These are phyloP conservation scores for Phenganax subtilis DNA, from an alignment of 92 coral and sea anemone species.

Conservation along the genomic window DNA sequence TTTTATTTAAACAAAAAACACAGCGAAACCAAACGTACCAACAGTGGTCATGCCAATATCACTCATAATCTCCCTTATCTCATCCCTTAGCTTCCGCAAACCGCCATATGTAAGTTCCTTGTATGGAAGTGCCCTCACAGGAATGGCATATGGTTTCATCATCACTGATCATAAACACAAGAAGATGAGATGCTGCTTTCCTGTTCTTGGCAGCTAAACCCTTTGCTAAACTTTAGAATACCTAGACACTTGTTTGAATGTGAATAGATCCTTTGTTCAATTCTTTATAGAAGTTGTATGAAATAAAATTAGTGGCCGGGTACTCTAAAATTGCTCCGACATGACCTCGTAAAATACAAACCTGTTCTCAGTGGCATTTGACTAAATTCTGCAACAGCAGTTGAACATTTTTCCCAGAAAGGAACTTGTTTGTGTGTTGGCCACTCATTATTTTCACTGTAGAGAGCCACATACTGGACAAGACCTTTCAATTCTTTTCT, in stretches of 20 bases:
- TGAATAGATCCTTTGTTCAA: no score
- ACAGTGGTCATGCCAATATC: constrained; percentile 49
- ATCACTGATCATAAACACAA: constrained; percentile 62
- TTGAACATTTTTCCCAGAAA: constrained; percentile 43
- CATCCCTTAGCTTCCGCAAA: constrained; percentile 45
- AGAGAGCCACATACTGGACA: constrained; percentile 42
- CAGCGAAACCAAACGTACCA: constrained; percentile 19
- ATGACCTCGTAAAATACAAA: not conserved
- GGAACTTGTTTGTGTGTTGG: constrained; percentile 30
- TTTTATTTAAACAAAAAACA: no score
- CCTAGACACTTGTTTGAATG: no score
- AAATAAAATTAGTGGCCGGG: no score
- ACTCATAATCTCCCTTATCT: constrained; percentile 45
- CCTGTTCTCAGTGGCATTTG: constrained; percentile 42
- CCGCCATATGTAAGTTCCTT: constrained; percentile 48
- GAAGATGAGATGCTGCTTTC: constrained; percentile 56
- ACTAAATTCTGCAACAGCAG: constrained; percentile 34
- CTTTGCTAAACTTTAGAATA: constrained; percentile 8
- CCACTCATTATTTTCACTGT: constrained; percentile 23
- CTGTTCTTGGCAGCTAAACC: constrained; percentile 49
- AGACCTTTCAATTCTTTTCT: constrained; percentile 33
- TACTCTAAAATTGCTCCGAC: no score
- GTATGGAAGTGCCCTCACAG: constrained; percentile 49
- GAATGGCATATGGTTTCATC: constrained; percentile 64
- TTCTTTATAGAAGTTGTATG: no score